phyloP scores from a whole-genome alignment of 2,888 invertebrate species.

The Oscheius sp. region DNA sequence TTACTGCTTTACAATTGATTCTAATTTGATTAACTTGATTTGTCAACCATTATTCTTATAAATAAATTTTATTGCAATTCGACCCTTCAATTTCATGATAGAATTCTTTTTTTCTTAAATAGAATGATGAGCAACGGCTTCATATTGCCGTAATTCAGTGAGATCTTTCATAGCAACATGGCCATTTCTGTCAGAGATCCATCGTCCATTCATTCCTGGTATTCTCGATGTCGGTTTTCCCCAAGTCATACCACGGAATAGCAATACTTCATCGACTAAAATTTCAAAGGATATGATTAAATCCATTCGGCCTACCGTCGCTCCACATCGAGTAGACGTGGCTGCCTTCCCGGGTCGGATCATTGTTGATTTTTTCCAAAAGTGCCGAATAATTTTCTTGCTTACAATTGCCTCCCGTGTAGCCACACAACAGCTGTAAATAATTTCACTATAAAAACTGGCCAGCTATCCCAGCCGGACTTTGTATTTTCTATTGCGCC shows the following conservation, averaged over 20 bases:
- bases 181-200: conserved; percentile 71
- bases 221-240: conserved; percentile 72
- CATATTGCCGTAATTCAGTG: conserved; percentile 71
- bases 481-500: conserved; percentile 17
- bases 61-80: conserved; percentile 15
- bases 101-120: conserved; percentile 53
- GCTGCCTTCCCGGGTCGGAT: conserved; percentile 65
- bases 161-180: conserved; percentile 73
- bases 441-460: not conserved
- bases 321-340: conserved; percentile 73
- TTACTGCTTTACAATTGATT: not conserved
- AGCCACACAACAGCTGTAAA: conserved; percentile 67
- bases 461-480: conserved; percentile 9
- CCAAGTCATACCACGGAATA: conserved; percentile 71
- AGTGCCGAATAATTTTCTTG: conserved; percentile 71
- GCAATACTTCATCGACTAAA: conserved; percentile 70
- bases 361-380: conserved; percentile 70
- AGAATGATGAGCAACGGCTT: conserved; percentile 71
- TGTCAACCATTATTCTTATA: not conserved
- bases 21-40: not conserved
- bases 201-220: conserved; percentile 67
- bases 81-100: conserved; percentile 8
- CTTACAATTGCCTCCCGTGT: conserved; percentile 68
- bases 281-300: not conserved
- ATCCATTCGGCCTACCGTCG: conserved; percentile 56